Percentiles rank a stretch among this genome's conserved stretches.
Evolutionary conservation across 2,113 vertebrate genomes (phyloP).

Genomic region (Danionella cerebrum): DNA sequence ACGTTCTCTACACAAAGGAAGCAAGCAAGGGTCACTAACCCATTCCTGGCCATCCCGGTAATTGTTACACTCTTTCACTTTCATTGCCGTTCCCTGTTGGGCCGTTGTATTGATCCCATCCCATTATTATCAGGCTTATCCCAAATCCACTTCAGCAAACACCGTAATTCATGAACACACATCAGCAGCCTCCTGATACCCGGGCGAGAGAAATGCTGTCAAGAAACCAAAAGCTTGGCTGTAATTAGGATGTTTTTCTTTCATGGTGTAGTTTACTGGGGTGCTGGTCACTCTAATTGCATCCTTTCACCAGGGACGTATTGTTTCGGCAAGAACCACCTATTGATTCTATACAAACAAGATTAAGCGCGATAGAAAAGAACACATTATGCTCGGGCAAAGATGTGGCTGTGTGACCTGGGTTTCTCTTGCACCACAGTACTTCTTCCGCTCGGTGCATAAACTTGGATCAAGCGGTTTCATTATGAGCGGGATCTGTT

Average conservation of each 20-base stretch:
- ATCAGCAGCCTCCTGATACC: not conserved
- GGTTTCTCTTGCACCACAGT: slow-evolving; percentile 22
- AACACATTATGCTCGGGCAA: slow-evolving; percentile 43
- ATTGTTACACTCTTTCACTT: slow-evolving; percentile 64
- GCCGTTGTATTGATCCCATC: slow-evolving; percentile 59
- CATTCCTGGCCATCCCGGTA: slow-evolving; percentile 50
- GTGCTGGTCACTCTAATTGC: slow-evolving; percentile 40
- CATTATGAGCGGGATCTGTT: no score
- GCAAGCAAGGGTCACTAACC: slow-evolving; percentile 52
- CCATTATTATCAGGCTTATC: slow-evolving; percentile 67
- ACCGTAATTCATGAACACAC: slow-evolving; percentile 22
- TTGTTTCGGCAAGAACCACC: slow-evolving; percentile 43
- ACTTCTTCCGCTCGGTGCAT: no score
- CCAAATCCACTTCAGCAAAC: slow-evolving; percentile 61
- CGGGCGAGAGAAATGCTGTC: not conserved
- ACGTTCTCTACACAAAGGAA: not conserved
- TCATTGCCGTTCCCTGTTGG: slow-evolving; percentile 56
- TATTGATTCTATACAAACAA: slow-evolving; percentile 60
- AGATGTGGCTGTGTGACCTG: slow-evolving; percentile 42
- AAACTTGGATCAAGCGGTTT: slow-evolving; percentile 11
- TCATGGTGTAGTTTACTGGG: not conserved
- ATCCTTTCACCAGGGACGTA: slow-evolving; percentile 43
- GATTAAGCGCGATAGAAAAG: slow-evolving; percentile 62
- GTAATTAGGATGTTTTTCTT: slow-evolving; percentile 37
- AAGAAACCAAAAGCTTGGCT: not conserved